Conservation (phyloP, 2,888 invertebrate genomes). For the Palloptera scutellata region DNA sequence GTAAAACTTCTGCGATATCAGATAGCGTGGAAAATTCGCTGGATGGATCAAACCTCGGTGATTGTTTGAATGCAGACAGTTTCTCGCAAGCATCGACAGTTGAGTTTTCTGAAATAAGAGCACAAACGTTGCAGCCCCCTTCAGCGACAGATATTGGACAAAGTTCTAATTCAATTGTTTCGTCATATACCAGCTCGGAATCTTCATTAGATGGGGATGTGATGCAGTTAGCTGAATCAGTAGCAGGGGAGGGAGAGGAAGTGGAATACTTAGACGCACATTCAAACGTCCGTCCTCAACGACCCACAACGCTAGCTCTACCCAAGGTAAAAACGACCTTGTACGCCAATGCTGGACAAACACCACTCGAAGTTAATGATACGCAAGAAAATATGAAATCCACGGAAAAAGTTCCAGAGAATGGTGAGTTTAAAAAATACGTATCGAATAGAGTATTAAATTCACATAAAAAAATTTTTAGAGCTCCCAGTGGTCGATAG, state of each 20-base stretch:
- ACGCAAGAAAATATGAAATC: slow-evolving; percentile 13
- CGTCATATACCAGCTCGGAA: slow-evolving; percentile 54
- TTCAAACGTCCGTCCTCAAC: slow-evolving; percentile 45
- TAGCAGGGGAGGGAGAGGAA: slow-evolving; percentile 37
- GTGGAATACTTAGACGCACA: not conserved
- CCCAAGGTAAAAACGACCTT: slow-evolving; percentile 47
- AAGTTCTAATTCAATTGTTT: slow-evolving; percentile 38
- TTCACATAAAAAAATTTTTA: no score
- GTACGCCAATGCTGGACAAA: slow-evolving; percentile 56
- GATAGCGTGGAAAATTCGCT: slow-evolving; percentile 1
- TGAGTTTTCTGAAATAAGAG: slow-evolving; percentile 59
- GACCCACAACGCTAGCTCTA: slow-evolving; percentile 61
- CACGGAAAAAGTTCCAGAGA: not conserved
- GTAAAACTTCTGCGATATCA: not conserved
- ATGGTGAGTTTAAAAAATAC: not conserved
- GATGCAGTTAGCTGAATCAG: slow-evolving; percentile 23
- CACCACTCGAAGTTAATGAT: slow-evolving; percentile 49
- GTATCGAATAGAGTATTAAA: no score
- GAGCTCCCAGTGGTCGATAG: no score
- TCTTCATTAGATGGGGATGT: slow-evolving; percentile 40
- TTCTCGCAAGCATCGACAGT: slow-evolving; percentile 64
- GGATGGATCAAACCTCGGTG: slow-evolving; percentile 35
- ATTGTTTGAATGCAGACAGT: slow-evolving; percentile 60
- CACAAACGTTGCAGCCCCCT: slow-evolving; percentile 30
- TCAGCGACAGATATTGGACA: slow-evolving; percentile 26